These are phyloP conservation scores for Euproctis similis DNA, from an alignment of 2,888 invertebrate genomes.

Conservation along the genomic window DNA sequence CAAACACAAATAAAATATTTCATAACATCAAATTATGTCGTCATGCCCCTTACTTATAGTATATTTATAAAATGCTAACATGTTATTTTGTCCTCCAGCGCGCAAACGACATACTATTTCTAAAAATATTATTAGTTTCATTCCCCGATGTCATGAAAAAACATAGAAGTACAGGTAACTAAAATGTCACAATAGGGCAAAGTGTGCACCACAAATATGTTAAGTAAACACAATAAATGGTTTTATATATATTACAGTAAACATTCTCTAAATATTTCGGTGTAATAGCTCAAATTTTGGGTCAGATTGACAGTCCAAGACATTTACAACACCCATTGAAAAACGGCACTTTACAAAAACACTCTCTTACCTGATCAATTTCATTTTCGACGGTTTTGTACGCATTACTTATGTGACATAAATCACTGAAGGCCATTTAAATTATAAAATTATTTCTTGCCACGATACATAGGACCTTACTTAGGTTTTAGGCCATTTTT, in stretches of 20 bases:
- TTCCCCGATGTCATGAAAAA: conserved; percentile 58
- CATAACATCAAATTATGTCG: conserved; percentile 21
- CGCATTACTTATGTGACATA: conserved; percentile 72
- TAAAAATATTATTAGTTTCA: conserved; percentile 73
- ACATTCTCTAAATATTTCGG: conserved; percentile 37
- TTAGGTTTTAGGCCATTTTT: conserved; percentile 73
- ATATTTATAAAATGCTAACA: conserved; percentile 45
- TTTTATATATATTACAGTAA: conserved; percentile 15
- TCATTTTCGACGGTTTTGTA: conserved; percentile 73
- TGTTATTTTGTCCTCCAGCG: conserved; percentile 61
- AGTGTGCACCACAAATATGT: conserved; percentile 14
- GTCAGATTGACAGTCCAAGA: conserved; percentile 68
- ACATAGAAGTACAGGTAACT: conserved; percentile 19
- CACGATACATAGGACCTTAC: conserved; percentile 69
- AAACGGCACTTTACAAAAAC: conserved; percentile 42
- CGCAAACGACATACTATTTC: conserved; percentile 67
- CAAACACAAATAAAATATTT: conserved; percentile 29
- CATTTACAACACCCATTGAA: conserved; percentile 63
- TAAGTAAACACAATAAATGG: too few species aligned
- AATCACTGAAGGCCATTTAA: conserved; percentile 77
- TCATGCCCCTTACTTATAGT: conserved; percentile 27
- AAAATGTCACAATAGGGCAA: conserved; percentile 22
- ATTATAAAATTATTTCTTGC: conserved; percentile 71
- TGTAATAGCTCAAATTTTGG: conserved; percentile 59
- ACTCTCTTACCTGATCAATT: conserved; percentile 65